phyloP scores from a whole-genome alignment of 2,797 vertebrate species.

The Hipposideros larvatus region DNA sequence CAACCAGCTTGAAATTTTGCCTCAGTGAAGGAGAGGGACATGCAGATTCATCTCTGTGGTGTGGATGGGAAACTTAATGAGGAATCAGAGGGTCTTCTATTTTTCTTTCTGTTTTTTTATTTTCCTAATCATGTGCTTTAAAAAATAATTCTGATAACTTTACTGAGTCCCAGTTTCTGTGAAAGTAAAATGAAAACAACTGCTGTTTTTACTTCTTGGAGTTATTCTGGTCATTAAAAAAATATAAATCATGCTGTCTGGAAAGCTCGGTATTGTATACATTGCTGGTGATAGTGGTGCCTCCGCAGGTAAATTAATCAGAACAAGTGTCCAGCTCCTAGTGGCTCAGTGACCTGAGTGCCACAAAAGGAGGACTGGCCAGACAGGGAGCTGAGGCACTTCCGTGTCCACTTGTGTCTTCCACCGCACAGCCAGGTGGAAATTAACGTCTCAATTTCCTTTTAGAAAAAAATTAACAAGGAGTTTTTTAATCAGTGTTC shows the following conservation, averaged over 20 bases:
- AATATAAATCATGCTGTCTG: background rate
- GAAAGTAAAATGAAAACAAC: background rate
- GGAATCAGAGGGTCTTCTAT: background rate
- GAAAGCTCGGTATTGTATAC: background rate
- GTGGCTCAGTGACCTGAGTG: background rate
- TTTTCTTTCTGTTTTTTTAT: background rate
- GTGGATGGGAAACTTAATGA: background rate
- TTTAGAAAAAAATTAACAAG: background rate
- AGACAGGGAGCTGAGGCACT: background rate
- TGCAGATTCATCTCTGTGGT: background rate
- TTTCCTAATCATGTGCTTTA: background rate
- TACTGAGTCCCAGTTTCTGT: background rate
- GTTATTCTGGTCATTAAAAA: background rate
- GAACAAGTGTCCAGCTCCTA: background rate
- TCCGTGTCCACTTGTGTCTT: background rate
- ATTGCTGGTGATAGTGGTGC: background rate
- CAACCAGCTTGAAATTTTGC: background rate
- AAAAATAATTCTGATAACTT: constrained; percentile 9
- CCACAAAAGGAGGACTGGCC: background rate
- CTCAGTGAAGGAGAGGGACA: background rate
- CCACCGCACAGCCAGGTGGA: background rate
- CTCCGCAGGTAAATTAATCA: background rate
- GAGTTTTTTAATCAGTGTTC: background rate
- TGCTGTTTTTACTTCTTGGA: constrained; percentile 14
- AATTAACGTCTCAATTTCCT: background rate